Evolutionary conservation across 2,113 vertebrate species (phyloP).

Genomic region (Falcunculus frontatus): DNA sequence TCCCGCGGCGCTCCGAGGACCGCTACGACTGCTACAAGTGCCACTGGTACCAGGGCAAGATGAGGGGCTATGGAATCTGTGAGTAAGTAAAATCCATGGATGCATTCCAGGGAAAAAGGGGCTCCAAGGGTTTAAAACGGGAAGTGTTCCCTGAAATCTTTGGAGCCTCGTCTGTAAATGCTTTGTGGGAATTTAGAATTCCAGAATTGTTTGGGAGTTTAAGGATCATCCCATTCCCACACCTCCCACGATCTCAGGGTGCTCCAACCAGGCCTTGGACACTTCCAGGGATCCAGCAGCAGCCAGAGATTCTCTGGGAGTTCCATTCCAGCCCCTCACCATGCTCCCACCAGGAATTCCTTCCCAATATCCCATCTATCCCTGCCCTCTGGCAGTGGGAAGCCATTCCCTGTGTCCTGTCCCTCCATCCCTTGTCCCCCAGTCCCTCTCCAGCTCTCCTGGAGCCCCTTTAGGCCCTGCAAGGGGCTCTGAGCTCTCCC

Average conservation of each 20-base stretch:
- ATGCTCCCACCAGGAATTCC: neutral
- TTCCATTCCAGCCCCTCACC: neutral
- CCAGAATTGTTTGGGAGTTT: neutral
- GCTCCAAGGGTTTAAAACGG: fast-evolving
- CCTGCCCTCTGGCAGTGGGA: neutral
- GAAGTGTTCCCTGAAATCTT: neutral
- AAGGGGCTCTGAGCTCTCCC: fast-evolving
- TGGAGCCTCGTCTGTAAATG: neutral
- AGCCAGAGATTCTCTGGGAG: neutral
- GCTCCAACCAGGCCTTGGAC: neutral
- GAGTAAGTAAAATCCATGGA: slow-evolving; percentile 70
- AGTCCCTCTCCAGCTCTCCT: neutral
- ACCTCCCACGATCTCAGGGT: fast-evolving
- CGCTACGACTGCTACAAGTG: slow-evolving; percentile 80
- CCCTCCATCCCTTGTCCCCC: neutral
- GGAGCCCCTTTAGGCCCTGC: neutral
- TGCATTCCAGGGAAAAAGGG: fast-evolving
- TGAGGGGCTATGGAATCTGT: slow-evolving; percentile 79
- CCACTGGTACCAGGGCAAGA: slow-evolving; percentile 73
- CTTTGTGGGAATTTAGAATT: neutral
- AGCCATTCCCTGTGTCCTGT: neutral
- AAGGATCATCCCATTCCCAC: too few species aligned
- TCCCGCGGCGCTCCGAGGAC: slow-evolving; percentile 62
- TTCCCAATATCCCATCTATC: neutral
- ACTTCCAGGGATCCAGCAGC: neutral